Conservation (phyloP, 2,113 vertebrate species). For the Cryptoleucopteryx plumbea region DNA sequence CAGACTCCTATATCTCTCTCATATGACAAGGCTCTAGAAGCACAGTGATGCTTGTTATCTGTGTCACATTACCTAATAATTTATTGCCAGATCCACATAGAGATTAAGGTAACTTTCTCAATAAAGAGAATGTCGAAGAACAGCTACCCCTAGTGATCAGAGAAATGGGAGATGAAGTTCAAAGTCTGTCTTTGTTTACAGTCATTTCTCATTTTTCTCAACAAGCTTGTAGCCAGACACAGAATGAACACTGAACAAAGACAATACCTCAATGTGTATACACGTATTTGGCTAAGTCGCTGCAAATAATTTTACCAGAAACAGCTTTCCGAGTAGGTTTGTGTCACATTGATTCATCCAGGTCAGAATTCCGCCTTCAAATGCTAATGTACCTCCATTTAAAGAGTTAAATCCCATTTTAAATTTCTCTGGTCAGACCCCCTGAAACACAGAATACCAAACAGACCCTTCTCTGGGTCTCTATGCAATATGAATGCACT, state of each 20-base stretch:
- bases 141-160: conserved; percentile 51
- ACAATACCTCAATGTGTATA: neutral
- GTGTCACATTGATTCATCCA: neutral
- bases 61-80: neutral
- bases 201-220: neutral
- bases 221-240: neutral
- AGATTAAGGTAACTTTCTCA: neutral
- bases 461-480: neutral
- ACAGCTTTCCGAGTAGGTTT: neutral
- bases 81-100: neutral
- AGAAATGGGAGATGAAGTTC: neutral
- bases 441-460: neutral
- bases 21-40: neutral
- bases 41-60: neutral
- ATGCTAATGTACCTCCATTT: neutral
- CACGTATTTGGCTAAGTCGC: neutral
- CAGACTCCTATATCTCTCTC: neutral
- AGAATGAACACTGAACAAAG: neutral
- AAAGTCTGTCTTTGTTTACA: neutral
- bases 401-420: neutral
- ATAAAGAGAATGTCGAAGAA: neutral
- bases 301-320: neutral
- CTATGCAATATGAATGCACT: neutral
- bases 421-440: neutral
- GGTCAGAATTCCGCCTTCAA: neutral